Base-by-base conservation (phyloP, 1,140 invertebrate genomes). In the Mycetomoellerius zeteki region DNA sequence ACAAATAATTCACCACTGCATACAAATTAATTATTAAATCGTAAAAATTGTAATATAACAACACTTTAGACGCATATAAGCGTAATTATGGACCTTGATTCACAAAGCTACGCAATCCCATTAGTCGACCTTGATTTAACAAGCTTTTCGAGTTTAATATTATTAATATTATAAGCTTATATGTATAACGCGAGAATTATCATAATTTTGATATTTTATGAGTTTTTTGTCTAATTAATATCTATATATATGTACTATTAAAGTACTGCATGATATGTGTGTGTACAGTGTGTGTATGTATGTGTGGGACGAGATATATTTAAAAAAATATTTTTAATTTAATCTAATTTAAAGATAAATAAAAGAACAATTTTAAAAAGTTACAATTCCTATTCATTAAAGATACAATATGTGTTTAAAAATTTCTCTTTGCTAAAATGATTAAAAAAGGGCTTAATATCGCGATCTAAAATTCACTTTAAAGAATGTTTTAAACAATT, bases 401-500 rank as follows among this genome's bases (percentile, higher is more conserved):
- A 72, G 37, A 47, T 85, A 14, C 24, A n/a, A 37, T 37, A 65
- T 12, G 47, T 24, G 5, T 2, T 7, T 8, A 19, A 54, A 52
- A 65, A 64, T 30, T n/a, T 78, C 3, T 37, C 33, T 24, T 62
- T 77, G 56, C n/a, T 24, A 65, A 50, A 87, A 37, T 73, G 76
- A 72, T 54, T 56, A 86, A 88, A 75, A 6, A 2, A 72, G 52
- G 50, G 50, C 65, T 89, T 52, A 65, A 75, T 89, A 86, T 76
- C 60, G 19, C 64, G 60, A 80, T 73, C 50, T 62, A 81, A n/a
- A 82, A 86, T 65, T 78, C 81, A 37, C 62, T 56, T 88, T 58
- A 54, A 64, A 30, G 47, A 47, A 64, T 54, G 56, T 80, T 27
- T 67, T 69, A 72, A 60, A 60, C 75, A 54, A 62, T 67, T 67